Base-by-base conservation (phyloP, 2,888 invertebrate species). In the Chrysodeixis includens region DNA sequence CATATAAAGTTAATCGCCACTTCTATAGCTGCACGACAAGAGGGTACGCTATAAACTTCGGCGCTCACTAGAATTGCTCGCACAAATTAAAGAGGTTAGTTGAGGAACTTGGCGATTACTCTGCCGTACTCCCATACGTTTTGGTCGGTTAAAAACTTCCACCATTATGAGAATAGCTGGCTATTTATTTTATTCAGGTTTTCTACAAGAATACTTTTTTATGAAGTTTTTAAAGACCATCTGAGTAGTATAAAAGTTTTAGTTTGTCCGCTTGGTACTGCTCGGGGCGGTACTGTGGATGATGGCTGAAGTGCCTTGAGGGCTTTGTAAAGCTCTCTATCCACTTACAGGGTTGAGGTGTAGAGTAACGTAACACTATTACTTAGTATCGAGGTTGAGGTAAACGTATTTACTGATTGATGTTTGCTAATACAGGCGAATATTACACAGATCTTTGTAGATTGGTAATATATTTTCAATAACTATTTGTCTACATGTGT, bases 61-160 rank as follows among this genome's bases (percentile, higher is more conserved):
- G 69, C 72, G 78, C 71, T 80, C 74, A 69, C 65, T 74, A 71
- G 72, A 79, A 81, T 76, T 72, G 69, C 76, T 73, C 76, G 72
- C 69, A 81, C 82, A 81, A 81, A 78, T 82, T 81, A 81, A 80
- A 80, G 82, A 81, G 78, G 80, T 74, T 78, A 81, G 82, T 68
- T 62, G 56, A 55, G 60, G 58, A 74, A 76, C 71, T 78, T 68
- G 65, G 76, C 62, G 74, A 74, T 74, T 72, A 74, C 71, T 76
- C 49, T 22, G 62, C 69, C 55, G 59, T 53, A 66, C 73, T 70
- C 65, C 78, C 76, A 79, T 81, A 79, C 76, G 78, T 76, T 76
- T 71, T 58, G 56, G 74, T 66, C 71, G 69, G 81, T 72, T 79
- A 66, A 74, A 74, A 81, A 81, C 78, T 81, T 81, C 63, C 59